These are phyloP conservation scores for Lagocephalus sceleratus DNA, from an alignment of 2,797 vertebrate genomes.

Conservation along the genomic window DNA sequence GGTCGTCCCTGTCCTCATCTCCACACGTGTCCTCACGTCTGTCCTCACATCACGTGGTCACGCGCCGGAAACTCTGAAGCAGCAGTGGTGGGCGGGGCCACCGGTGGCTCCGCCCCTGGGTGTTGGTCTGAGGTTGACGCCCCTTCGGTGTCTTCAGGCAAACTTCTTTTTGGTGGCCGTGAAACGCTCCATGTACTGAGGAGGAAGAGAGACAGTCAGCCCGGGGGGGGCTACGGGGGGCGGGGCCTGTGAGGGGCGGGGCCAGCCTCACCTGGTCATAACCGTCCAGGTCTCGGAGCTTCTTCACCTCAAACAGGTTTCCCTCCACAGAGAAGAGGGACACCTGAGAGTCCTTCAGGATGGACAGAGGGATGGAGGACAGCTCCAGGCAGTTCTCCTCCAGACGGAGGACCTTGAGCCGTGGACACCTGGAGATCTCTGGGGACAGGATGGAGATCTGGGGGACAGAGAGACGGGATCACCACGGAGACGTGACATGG, in stretches of 20 bases:
- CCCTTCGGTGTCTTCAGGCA: slow-evolving; percentile 69
- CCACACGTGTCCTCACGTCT: no score
- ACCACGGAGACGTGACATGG: neutral
- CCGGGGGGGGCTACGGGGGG: neutral
- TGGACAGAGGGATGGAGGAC: slow-evolving; percentile 84
- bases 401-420: slow-evolving; percentile 94
- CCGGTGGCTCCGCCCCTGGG: neutral
- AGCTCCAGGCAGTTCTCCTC: slow-evolving; percentile 97
- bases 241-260: neutral
- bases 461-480: neutral
- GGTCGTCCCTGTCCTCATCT: no score
- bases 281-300: slow-evolving; percentile 87
- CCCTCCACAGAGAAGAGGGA: slow-evolving; percentile 93
- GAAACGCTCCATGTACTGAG: slow-evolving; percentile 96
- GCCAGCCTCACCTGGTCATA: slow-evolving; percentile 86
- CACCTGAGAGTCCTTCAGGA: slow-evolving; percentile 89
- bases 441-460: neutral
- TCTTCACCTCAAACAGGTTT: slow-evolving; percentile 96
- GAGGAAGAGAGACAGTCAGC: slow-evolving; percentile 10
- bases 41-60: no score
- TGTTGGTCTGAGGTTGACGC: neutral
- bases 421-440: slow-evolving; percentile 86
- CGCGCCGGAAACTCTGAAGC: no score
- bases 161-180: slow-evolving; percentile 98
- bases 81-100: neutral